Base-by-base conservation (phyloP, 37 sponge, comb jelly and placozoan species). In the Cliona cf. orientalis region DNA sequence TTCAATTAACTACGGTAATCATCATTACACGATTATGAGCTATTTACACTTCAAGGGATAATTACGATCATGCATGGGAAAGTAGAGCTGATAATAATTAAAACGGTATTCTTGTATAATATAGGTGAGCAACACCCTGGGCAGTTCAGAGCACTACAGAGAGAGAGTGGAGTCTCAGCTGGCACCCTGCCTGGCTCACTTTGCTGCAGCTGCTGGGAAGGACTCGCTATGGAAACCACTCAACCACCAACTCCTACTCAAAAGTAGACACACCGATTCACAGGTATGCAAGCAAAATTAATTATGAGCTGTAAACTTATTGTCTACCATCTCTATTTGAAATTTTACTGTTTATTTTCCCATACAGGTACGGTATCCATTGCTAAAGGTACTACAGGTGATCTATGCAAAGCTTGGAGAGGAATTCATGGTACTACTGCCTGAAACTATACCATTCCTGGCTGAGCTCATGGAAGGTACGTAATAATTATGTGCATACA, bases 391-490 rank as follows among this genome's bases (percentile, higher is more conserved):
- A 1, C 71, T 94, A 46, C 75, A 85, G 25, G 90, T 87, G 46
- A 46, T 96, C 32, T 92, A 91, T 74, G 36, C 53, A 25, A 87
- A 77, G 43, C 73, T 99, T 35, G 95, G 97, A 0, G 90, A 94
- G 59, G 91, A 90, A 62, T 90, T 91, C 42, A 70, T 87, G 49
- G 60, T 82, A 2, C 91, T 99, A 38, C 80, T 99, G 19, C 97
- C 99, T 11, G 99, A 99, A 53, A 86, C 93, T 17, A 87, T 99
- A 1, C 99, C 99, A 25, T 96, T 94, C 78, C 70, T 99, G 38
- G 88, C 97, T 17, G 99, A 99, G 49, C 89, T 96, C 3, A 68
- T 99, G 80, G 99, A 99, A 87, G 98, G 96, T 95, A 74, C 38
- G 58, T 42, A 19, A 25, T 0, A n/a, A n/a, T n/a, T n/a, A n/a